Conservation (phyloP, 2,797 vertebrate species). For the Pterois miles region DNA sequence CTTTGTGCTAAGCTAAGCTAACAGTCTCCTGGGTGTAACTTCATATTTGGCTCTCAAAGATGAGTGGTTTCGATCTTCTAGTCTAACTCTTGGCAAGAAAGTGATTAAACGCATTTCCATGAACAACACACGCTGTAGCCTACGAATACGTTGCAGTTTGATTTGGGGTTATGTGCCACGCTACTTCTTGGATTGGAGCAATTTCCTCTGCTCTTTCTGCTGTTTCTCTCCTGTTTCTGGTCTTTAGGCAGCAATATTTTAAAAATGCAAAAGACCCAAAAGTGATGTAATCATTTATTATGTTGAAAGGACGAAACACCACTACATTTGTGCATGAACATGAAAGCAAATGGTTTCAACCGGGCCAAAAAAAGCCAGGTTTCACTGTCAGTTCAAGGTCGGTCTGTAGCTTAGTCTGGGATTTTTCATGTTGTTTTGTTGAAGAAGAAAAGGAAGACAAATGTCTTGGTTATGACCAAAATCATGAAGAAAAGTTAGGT, state of each 20-base stretch:
- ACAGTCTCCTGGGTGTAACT: background rate
- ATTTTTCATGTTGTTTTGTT: background rate
- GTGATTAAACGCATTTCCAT: background rate
- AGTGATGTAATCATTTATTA: background rate
- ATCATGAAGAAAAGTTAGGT: background rate
- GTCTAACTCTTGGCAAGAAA: background rate
- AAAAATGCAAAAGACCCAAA: background rate
- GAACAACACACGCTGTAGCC: background rate
- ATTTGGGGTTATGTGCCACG: background rate
- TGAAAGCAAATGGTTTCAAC: background rate
- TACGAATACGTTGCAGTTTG: background rate
- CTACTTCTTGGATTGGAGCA: background rate
- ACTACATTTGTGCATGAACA: background rate
- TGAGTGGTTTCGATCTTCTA: background rate
- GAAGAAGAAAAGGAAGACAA: conserved; percentile 5
- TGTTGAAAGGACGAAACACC: background rate
- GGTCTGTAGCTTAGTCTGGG: background rate
- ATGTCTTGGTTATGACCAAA: background rate
- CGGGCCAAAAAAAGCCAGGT: background rate
- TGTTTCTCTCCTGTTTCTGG: background rate
- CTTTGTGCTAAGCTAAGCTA: too few species aligned
- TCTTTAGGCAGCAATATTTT: background rate
- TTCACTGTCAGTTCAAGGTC: background rate
- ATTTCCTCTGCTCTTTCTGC: background rate
- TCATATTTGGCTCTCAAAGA: too few species aligned